Conservation (phyloP, 2,888 invertebrate genomes). For the Dryadula phaetusa region DNA sequence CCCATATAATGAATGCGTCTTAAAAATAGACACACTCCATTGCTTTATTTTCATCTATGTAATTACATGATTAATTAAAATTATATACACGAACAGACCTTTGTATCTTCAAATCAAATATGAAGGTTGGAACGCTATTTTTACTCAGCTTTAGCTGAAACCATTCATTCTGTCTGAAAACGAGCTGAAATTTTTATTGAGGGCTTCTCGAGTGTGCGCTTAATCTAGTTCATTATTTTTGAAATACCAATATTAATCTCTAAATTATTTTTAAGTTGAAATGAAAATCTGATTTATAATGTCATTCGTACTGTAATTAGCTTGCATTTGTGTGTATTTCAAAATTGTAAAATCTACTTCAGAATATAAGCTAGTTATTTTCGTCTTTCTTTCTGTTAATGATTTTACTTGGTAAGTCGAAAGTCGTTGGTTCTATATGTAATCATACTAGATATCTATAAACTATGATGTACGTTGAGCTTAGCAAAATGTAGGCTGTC, state of each 20-base stretch:
- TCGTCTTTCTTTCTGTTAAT: too few species aligned
- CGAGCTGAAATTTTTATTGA: constrained; percentile 55
- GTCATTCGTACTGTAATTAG: background rate
- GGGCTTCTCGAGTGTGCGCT: constrained; percentile 49
- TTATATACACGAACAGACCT: background rate
- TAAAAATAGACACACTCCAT: background rate
- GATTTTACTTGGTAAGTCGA: too few species aligned
- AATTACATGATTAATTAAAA: background rate
- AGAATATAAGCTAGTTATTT: too few species aligned
- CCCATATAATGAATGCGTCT: background rate
- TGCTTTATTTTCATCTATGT: background rate
- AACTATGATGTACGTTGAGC: too few species aligned
- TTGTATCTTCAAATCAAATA: constrained; percentile 15
- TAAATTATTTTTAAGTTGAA: constrained; percentile 2
- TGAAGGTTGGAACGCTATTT: background rate
- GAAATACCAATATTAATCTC: constrained; percentile 48
- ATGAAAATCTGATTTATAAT: background rate
- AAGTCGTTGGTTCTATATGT: too few species aligned
- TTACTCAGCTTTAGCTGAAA: constrained; percentile 42
- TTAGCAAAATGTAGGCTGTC: too few species aligned
- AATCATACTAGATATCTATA: too few species aligned
- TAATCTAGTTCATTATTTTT: constrained; percentile 55
- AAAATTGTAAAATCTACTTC: background rate
- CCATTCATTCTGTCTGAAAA: constrained; percentile 53
- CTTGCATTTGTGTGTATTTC: background rate